Percentiles rank a stretch among this genome's conserved stretches.
Conservation (phyloP, 2,797 vertebrate species). For the Arremon brunneinucha region DNA sequence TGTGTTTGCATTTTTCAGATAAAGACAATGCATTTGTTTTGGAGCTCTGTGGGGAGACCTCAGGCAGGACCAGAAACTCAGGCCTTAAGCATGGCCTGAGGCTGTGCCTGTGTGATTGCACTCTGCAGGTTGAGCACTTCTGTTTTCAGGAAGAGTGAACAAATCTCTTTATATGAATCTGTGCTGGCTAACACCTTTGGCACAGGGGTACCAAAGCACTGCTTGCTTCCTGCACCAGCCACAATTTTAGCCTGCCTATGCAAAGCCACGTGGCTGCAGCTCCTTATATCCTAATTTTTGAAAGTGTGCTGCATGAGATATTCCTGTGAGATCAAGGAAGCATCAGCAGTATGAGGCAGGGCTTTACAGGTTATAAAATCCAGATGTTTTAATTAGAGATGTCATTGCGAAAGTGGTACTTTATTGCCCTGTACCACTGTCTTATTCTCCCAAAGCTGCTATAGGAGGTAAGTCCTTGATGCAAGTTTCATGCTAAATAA, state of each 20-base stretch:
- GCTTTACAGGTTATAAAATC: not conserved
- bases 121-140: not conserved
- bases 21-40: not conserved
- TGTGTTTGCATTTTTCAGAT: not conserved
- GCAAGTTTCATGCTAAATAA: not conserved
- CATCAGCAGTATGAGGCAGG: not conserved
- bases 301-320: not conserved
- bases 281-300: not conserved
- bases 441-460: not conserved
- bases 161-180: not conserved
- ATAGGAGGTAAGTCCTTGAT: not conserved
- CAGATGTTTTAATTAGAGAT: not conserved
- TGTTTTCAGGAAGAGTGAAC: not conserved
- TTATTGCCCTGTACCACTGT: not conserved
- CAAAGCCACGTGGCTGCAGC: not conserved
- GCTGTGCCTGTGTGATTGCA: not conserved
- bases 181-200: not conserved
- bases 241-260: not conserved
- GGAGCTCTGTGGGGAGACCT: not conserved
- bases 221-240: not conserved
- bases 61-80: not conserved
- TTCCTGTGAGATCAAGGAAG: not conserved
- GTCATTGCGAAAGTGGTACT: not conserved
- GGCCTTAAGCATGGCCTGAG: not conserved
- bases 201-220: not conserved